Percentiles rank a stretch among this genome's conserved stretches.
These are phyloP conservation scores for Rhabdornis inornatus DNA, from an alignment of 2,113 vertebrate genomes.

Conservation along the genomic window DNA sequence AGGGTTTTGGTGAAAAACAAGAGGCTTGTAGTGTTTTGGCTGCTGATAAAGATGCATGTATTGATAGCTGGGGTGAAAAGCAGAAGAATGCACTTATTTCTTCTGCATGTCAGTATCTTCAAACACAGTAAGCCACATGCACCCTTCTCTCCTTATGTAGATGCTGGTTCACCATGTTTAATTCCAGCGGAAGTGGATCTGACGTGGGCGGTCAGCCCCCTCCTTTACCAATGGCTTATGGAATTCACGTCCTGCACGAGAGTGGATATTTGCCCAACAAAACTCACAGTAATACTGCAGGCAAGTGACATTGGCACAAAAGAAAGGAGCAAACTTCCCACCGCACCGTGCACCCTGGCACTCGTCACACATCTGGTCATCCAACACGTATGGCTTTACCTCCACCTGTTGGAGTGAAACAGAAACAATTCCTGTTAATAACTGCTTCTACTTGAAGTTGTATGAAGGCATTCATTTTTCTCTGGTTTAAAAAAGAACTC, in stretches of 20 bases:
- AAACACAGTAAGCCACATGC: constrained; percentile 82
- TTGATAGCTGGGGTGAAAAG: constrained; percentile 87
- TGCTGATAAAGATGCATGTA: constrained; percentile 97
- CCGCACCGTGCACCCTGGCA: constrained; percentile 96
- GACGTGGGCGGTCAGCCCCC: constrained; percentile 94
- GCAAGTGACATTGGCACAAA: constrained; percentile 98
- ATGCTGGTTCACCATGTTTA: constrained; percentile 75
- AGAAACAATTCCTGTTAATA: not conserved
- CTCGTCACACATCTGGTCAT: constrained; percentile 97
- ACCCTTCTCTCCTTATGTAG: constrained; percentile 75
- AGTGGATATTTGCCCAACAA: constrained; percentile 99
- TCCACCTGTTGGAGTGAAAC: constrained; percentile 80
- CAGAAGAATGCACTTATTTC: constrained; percentile 89
- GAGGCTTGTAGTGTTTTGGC: constrained; percentile 97
- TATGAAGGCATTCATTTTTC: not conserved
- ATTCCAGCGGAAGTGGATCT: constrained; percentile 99
- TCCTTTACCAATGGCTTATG: constrained; percentile 99
- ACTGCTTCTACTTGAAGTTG: not conserved
- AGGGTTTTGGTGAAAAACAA: constrained; percentile 95
- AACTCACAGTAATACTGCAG: constrained; percentile 99
- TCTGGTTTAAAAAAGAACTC: not conserved
- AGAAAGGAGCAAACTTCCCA: constrained; percentile 96
- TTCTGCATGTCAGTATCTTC: constrained; percentile 79
- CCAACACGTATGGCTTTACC: constrained; percentile 97
- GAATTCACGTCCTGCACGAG: constrained; percentile 95